Evolutionary conservation across 2,113 vertebrate species (phyloP), one percentile per base, ranked within the genome.

Genomic region (Trematomus loennbergii): DNA sequence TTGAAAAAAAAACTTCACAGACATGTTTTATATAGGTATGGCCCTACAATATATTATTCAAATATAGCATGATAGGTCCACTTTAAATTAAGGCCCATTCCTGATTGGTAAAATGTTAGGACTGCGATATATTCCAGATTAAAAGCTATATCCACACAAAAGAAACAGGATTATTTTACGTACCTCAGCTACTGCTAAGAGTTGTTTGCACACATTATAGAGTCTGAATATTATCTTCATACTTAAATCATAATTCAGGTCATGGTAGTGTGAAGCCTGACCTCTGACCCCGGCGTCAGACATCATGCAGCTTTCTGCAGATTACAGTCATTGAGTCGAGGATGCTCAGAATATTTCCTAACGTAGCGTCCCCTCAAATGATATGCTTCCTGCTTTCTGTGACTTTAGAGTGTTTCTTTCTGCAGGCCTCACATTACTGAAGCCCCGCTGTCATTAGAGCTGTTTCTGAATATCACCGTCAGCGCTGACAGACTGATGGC

Each of bases 261-360:
- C 40, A 62, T 10, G 58, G 10, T 62, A 20, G 18, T 11, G 36
- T 36, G 3, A 25, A 9, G 16, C 43, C 8, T 50, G 17, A 40
- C 71, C 55, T n/a, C 45, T 46, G 78, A 57, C 61, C 18, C 43
- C 29, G 10, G 40, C 45, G 12, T 52, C 25, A 15, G 36, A 49
- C 64, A 25, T 52, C 48, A 5, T 9, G 3, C 3, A 62, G 22
- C 33, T 43, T n/a, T 55, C 33, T 59, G 48, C 12, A 18, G 66
- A 79, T 83, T 49, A 82, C 66, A 68, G 75, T 64, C 20, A 29
- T 72, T 45, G 52, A 36, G 11, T 50, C 0, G 11, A 4, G 12
- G 52, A 76, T 82, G 62, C 62, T 69, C 76, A 29, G 61, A 53
- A 84, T 85, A 76, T 82, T 78, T 81, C 72, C 15, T 29, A 63